Conservation (phyloP, 2,113 vertebrate species). For the Micronisus gabar region DNA sequence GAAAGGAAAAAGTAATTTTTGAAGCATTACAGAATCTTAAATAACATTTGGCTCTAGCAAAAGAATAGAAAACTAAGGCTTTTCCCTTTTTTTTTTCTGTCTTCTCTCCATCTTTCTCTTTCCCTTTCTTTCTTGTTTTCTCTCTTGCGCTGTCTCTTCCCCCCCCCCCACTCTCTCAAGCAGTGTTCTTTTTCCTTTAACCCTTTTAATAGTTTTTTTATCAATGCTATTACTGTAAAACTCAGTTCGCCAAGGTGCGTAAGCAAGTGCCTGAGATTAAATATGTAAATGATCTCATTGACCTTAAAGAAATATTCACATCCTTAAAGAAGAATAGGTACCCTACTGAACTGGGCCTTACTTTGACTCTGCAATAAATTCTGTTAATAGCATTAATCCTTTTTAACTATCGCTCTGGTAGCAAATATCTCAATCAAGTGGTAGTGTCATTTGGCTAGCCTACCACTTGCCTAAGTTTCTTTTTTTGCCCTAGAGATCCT, state of each 20-base stretch:
- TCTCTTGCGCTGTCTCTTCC: not conserved
- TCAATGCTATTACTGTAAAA: not conserved
- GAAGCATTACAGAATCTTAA: not conserved
- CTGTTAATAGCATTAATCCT: not conserved
- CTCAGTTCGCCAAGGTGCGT: not conserved
- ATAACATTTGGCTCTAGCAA: not conserved
- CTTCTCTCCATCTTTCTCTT: not conserved
- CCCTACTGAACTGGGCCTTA: not conserved
- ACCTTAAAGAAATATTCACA: not conserved
- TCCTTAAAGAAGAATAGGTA: not conserved
- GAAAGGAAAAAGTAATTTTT: not conserved
- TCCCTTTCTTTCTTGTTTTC: not conserved
- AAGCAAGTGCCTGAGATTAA: not conserved
- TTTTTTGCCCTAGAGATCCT: not conserved
- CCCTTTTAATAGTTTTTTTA: not conserved
- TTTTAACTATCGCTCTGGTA: rapidly evolving
- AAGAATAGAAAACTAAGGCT: not conserved
- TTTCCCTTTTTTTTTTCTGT: not conserved
- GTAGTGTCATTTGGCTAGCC: not conserved
- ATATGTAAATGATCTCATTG: not conserved
- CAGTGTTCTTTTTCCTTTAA: not conserved
- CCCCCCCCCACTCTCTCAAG: not conserved
- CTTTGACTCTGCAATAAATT: not conserved
- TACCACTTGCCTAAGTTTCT: not conserved
- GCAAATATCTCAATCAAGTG: not conserved